phyloP scores from a whole-genome alignment of 2,888 invertebrate species.

The Cheilosia pagana region DNA sequence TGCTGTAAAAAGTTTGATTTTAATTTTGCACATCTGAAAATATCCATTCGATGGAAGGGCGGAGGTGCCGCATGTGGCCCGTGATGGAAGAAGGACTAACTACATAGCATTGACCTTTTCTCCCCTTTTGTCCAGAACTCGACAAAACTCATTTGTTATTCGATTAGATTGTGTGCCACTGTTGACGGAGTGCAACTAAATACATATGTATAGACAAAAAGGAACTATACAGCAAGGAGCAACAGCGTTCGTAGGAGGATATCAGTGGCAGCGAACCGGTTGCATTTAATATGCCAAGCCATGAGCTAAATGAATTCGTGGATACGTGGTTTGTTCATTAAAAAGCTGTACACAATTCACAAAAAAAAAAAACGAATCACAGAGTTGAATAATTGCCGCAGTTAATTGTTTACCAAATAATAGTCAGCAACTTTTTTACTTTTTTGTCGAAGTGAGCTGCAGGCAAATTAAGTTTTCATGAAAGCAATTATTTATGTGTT shows the following conservation, averaged over 20 bases:
- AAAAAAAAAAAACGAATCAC: background rate
- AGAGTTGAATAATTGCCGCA: too few relatives aligned
- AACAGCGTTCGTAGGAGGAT: slow-evolving; percentile 4
- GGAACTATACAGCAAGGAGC: slow-evolving; percentile 2
- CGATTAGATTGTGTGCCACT: slow-evolving; percentile 40
- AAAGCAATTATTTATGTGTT: too few relatives aligned
- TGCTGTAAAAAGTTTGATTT: slow-evolving; percentile 67
- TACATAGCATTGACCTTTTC: slow-evolving; percentile 15
- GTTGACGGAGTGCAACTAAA: slow-evolving; percentile 33
- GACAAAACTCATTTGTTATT: slow-evolving; percentile 48
- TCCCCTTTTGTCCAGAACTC: slow-evolving; percentile 8
- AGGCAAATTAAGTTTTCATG: too few relatives aligned
- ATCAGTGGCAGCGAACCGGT: slow-evolving; percentile 7
- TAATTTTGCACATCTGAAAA: slow-evolving; percentile 55
- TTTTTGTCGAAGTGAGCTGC: too few relatives aligned
- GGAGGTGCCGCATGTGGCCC: background rate
- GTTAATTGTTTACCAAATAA: too few relatives aligned
- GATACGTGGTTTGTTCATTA: background rate
- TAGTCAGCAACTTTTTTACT: too few relatives aligned
- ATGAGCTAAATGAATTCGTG: slow-evolving; percentile 21
- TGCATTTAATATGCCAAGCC: slow-evolving; percentile 15
- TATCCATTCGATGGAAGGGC: background rate
- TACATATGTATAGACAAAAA: background rate
- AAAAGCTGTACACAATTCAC: background rate
- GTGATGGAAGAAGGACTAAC: background rate